phyloP scores from a whole-genome alignment of 2,113 vertebrate species.

The Ptyas mucosa region DNA sequence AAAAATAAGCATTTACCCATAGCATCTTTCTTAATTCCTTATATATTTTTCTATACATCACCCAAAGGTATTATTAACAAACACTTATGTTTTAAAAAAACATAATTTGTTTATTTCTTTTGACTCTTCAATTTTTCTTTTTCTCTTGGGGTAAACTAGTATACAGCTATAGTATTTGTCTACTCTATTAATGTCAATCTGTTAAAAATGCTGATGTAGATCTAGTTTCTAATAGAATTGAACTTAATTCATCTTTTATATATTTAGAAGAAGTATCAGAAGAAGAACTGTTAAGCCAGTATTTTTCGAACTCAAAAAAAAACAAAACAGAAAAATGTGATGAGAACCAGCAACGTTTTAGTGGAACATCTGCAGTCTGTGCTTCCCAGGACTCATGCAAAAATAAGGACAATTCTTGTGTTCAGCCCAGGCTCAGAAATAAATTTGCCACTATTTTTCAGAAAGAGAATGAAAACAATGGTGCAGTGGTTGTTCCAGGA shows the following conservation, averaged over 20 bases:
- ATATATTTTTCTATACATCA: not conserved
- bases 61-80: not conserved
- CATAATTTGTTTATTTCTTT: not conserved
- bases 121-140: not conserved
- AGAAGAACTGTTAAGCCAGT: slow-evolving; percentile 84
- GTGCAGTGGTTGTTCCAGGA: slow-evolving; percentile 65
- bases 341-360: not conserved
- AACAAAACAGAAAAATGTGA: slow-evolving; percentile 51
- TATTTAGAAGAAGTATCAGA: slow-evolving; percentile 73
- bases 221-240: slow-evolving; percentile 2
- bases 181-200: not conserved
- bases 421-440: slow-evolving; percentile 68
- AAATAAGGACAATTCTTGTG: slow-evolving; percentile 30
- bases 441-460: slow-evolving; percentile 83
- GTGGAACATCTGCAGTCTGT: slow-evolving; percentile 25
- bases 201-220: not conserved
- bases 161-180: not conserved
- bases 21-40: not conserved
- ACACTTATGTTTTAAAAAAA: not conserved
- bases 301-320: slow-evolving; percentile 78
- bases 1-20: not conserved
- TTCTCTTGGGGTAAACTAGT: not conserved
- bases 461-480: slow-evolving; percentile 75
- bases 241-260: slow-evolving; percentile 27
- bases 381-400: slow-evolving; percentile 12